phyloP scores from a whole-genome alignment of 2,888 invertebrate genomes.

The Gnatocerus cornutus region DNA sequence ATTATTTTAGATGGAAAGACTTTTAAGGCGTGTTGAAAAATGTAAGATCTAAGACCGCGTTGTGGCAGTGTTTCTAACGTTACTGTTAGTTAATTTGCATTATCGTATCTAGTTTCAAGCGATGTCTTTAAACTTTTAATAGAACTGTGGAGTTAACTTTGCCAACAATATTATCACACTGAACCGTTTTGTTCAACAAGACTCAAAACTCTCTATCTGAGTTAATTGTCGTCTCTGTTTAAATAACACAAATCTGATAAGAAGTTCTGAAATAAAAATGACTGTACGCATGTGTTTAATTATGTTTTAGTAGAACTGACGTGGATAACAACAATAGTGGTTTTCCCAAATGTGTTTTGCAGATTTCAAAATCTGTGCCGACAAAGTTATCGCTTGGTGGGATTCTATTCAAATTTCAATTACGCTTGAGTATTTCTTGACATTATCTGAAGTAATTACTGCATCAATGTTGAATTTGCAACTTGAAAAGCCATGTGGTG shows the following conservation, averaged over 20 bases:
- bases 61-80: neutral
- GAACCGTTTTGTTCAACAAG: neutral
- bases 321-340: neutral
- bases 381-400: neutral
- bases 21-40: conserved; percentile 6
- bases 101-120: neutral
- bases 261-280: too few species aligned
- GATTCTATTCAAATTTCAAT: neutral
- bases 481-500: neutral
- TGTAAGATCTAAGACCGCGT: neutral
- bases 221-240: neutral
- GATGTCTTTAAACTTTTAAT: neutral
- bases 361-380: neutral
- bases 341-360: neutral
- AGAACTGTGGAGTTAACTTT: neutral
- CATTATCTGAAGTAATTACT: conserved; percentile 1
- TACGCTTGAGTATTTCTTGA: neutral
- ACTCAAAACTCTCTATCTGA: neutral
- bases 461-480: conserved; percentile 1
- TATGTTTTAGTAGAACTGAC: neutral
- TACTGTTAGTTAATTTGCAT: neutral
- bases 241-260: too few species aligned
- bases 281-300: neutral
- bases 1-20: too few species aligned
- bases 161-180: neutral